phyloP scores from a whole-genome alignment of 2,888 invertebrate genomes.

The Agapetus fuscipes region DNA sequence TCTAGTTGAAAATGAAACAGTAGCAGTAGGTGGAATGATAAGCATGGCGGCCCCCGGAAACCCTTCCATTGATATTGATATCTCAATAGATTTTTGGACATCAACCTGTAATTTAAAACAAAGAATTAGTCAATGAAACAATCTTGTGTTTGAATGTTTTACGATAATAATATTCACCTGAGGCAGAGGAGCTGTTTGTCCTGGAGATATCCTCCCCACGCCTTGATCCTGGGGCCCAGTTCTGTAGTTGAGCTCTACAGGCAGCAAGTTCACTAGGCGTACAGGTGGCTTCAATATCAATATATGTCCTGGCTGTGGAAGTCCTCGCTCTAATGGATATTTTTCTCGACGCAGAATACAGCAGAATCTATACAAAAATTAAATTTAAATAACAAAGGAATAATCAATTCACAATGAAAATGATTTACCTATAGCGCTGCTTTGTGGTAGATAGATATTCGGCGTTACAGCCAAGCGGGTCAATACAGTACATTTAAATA shows the following conservation, averaged over 20 bases:
- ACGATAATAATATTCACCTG: slow-evolving; percentile 30
- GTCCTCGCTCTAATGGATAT: slow-evolving; percentile 59
- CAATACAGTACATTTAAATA: too few species aligned
- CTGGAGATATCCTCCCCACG: slow-evolving; percentile 27
- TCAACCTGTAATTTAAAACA: slow-evolving; percentile 45
- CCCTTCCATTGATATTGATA: slow-evolving; percentile 73
- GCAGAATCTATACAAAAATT: slow-evolving; percentile 52
- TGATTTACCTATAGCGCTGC: too few species aligned
- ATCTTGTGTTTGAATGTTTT: too few species aligned
- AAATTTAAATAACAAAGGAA: neutral
- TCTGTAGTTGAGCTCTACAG: slow-evolving; percentile 64
- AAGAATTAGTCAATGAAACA: slow-evolving; percentile 1
- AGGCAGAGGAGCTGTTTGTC: slow-evolving; percentile 37
- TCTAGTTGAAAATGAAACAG: slow-evolving; percentile 51
- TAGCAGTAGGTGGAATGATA: slow-evolving; percentile 36
- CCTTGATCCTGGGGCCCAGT: slow-evolving; percentile 26
- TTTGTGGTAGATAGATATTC: too few species aligned
- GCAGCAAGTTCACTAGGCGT: slow-evolving; percentile 78
- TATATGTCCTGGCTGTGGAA: slow-evolving; percentile 73
- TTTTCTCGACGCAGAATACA: slow-evolving; percentile 70
- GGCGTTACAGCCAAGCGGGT: too few species aligned
- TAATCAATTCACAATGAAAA: neutral
- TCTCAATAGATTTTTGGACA: slow-evolving; percentile 60
- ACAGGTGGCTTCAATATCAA: slow-evolving; percentile 79
- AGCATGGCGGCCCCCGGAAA: slow-evolving; percentile 66